A percentile compares a stretch with the other conserved stretches of the same genome.
phyloP scores from a whole-genome alignment of 1,140 invertebrate genomes.

The Protaetia brevitarsis region DNA sequence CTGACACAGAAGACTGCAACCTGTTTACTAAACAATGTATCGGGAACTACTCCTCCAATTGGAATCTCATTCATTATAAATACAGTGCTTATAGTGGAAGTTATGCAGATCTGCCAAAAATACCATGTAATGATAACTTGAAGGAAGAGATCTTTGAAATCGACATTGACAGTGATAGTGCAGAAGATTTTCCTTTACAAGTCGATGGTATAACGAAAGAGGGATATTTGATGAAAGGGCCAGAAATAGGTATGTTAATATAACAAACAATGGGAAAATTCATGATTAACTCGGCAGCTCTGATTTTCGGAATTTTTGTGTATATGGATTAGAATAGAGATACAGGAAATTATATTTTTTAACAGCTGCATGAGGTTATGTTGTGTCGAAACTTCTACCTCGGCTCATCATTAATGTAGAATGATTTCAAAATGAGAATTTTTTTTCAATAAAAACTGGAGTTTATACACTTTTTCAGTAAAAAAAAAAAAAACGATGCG shows the following conservation, averaged over 20 bases:
- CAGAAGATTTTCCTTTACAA: constrained; percentile 66
- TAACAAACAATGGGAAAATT: no score
- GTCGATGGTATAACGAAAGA: constrained; percentile 79
- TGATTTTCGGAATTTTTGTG: no score
- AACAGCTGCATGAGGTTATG: no score
- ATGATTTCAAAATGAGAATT: no score
- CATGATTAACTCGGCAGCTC: no score
- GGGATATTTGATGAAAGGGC: constrained; percentile 86
- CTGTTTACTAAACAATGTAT: constrained; percentile 83
- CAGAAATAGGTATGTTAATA: constrained; percentile 63
- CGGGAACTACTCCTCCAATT: constrained; percentile 80
- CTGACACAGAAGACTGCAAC: constrained; percentile 56
- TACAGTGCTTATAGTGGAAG: constrained; percentile 80
- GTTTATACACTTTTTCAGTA: no score
- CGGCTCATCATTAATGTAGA: no score
- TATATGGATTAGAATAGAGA: no score
- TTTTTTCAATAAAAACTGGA: no score
- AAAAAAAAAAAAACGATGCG: no score
- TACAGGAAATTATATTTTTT: no score
- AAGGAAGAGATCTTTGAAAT: constrained; percentile 83
- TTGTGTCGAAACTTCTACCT: no score
- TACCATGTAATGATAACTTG: constrained; percentile 60
- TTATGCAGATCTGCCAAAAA: constrained; percentile 78
- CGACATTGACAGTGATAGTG: constrained; percentile 79
- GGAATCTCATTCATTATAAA: constrained; percentile 86